Conservation (phyloP, 1,140 invertebrate species). For the Rhizoglyphus robini region DNA sequence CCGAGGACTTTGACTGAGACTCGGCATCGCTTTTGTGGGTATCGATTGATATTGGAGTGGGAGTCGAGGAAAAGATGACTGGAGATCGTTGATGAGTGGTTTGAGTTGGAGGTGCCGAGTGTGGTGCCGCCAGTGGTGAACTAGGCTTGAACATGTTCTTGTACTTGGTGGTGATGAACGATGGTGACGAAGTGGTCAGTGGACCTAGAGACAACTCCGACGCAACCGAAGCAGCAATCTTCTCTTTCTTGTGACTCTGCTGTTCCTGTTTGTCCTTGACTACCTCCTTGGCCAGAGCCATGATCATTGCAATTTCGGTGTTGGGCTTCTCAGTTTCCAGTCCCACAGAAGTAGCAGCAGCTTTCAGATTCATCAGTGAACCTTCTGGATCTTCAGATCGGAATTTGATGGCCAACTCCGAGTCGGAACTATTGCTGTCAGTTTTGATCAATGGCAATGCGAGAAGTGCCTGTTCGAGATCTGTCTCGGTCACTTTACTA, state of each 20-base stretch:
- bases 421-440: background rate
- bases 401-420: background rate
- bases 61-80: background rate
- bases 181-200: conserved; percentile 15
- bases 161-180: conserved; percentile 21
- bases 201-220: too few species aligned
- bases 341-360: background rate
- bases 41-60: background rate
- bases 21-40: background rate
- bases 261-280: conserved; percentile 1
- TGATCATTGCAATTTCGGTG: background rate
- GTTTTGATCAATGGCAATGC: background rate
- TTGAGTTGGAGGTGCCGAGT: background rate
- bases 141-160: conserved; percentile 25
- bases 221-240: background rate
- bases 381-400: background rate
- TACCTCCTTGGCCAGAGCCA: background rate
- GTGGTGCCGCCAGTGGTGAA: conserved; percentile 17
- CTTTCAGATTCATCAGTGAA: background rate
- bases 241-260: background rate
- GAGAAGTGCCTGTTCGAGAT: background rate
- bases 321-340: conserved; percentile 5
- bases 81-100: conserved; percentile 21
- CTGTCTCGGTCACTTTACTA: background rate
- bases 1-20: background rate